Conservation (phyloP, 2,113 vertebrate genomes). For the Saimiri boliviensis region DNA sequence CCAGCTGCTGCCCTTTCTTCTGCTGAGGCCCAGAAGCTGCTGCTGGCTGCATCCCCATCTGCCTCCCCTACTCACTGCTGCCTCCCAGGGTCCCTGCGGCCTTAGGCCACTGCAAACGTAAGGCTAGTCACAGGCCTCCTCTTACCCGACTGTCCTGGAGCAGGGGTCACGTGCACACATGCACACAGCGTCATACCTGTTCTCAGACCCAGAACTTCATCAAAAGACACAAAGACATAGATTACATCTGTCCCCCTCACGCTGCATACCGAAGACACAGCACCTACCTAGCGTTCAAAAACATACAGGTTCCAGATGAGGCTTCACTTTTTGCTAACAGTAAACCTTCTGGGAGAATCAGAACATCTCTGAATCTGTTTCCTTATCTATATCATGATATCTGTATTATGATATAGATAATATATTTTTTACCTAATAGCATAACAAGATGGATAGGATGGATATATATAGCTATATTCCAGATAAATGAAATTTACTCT, state of each 20-base stretch:
- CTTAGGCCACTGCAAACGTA: not conserved
- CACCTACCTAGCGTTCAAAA: not conserved
- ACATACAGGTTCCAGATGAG: not conserved
- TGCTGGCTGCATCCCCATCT: accelerated
- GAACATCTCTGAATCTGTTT: not conserved
- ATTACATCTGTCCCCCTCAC: not conserved
- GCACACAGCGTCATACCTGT: not conserved
- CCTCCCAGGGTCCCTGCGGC: not conserved
- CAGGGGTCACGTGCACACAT: accelerated
- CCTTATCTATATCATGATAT: not conserved
- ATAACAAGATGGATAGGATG: not conserved
- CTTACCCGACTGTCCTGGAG: not conserved
- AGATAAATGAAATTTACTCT: not conserved
- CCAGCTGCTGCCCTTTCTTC: not conserved
- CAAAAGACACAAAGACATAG: not conserved
- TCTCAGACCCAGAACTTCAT: not conserved
- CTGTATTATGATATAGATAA: not conserved
- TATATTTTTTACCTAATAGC: no score
- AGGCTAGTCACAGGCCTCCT: not conserved
- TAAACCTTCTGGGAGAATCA: not conserved
- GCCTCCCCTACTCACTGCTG: not conserved
- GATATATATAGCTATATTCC: not conserved
- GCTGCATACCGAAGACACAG: not conserved
- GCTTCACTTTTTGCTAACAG: not conserved
- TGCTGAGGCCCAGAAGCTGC: accelerated